A percentile compares a stretch with the other conserved stretches of the same genome.
phyloP scores from a whole-genome alignment of 1,140 invertebrate species.

The Drosophila suzukii region DNA sequence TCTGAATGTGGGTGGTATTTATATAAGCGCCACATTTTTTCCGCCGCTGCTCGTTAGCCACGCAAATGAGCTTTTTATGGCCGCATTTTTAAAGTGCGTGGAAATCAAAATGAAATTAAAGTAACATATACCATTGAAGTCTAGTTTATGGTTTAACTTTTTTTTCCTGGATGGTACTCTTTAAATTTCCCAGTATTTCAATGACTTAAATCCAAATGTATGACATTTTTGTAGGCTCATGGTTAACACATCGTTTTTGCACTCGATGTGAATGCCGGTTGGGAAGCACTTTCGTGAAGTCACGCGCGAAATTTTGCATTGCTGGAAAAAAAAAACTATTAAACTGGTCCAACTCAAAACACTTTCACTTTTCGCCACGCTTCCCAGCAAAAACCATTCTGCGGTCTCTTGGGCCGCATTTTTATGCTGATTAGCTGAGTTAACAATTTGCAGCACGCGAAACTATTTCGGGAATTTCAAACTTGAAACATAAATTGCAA shows the following conservation, averaged over 20 bases:
- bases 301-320: slow-evolving; percentile 10
- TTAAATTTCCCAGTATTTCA: not conserved
- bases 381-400: slow-evolving; percentile 6
- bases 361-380: slow-evolving; percentile 58
- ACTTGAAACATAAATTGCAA: slow-evolving; percentile 71
- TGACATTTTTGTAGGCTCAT: not conserved
- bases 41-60: slow-evolving; percentile 63
- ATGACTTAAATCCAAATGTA: not conserved
- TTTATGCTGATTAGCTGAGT: slow-evolving; percentile 79
- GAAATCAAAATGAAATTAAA: slow-evolving; percentile 22
- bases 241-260: slow-evolving; percentile 3
- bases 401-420: slow-evolving; percentile 47
- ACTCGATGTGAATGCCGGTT: slow-evolving; percentile 19
- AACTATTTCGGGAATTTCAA: slow-evolving; percentile 77
- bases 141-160: not conserved
- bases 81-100: slow-evolving; percentile 31
- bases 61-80: slow-evolving; percentile 70
- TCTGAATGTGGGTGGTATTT: slow-evolving; percentile 14
- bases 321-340: slow-evolving; percentile 55
- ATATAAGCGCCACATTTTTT: slow-evolving; percentile 49
- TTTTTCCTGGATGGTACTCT: not conserved
- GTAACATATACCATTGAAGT: slow-evolving; percentile 1
- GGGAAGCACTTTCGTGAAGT: not conserved
- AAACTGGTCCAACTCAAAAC: slow-evolving; percentile 44
- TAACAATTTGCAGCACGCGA: slow-evolving; percentile 79